Conservation (phyloP, 2,797 vertebrate genomes). For the Etheostoma nigrum region DNA sequence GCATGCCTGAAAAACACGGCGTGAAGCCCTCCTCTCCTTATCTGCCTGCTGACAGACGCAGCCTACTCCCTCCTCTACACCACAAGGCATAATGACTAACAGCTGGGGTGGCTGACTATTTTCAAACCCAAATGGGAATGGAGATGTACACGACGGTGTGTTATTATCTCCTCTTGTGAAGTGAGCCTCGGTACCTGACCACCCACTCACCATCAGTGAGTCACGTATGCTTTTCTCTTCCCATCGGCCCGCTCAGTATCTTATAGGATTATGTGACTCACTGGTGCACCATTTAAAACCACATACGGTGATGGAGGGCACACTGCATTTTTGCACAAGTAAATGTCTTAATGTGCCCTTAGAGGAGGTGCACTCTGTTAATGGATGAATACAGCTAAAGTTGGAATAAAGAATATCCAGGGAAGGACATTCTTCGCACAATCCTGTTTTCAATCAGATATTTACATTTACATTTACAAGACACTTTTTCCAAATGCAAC, state of each 20-base stretch:
- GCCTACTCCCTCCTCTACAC: conserved; percentile 54
- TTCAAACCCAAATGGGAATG: conserved; percentile 70
- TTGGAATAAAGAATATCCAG: neutral
- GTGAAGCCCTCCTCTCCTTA: conserved; percentile 52
- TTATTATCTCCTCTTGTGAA: conserved; percentile 75
- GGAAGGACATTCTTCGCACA: neutral
- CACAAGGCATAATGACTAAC: conserved; percentile 73
- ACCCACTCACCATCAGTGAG: conserved; percentile 78
- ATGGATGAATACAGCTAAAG: conserved; percentile 11
- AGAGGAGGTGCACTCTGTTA: neutral
- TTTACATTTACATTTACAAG: neutral
- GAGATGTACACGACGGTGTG: conserved; percentile 69
- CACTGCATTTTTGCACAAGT: conserved; percentile 8
- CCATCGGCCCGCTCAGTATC: conserved; percentile 33
- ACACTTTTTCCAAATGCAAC: neutral
- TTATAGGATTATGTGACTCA: conserved; percentile 62
- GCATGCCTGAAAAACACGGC: conserved; percentile 22
- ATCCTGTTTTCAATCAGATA: neutral
- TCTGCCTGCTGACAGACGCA: conserved; percentile 67
- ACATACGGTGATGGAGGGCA: conserved; percentile 37
- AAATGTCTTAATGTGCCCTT: conserved; percentile 8
- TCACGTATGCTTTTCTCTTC: conserved; percentile 61
- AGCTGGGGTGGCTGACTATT: conserved; percentile 77
- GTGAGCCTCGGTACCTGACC: conserved; percentile 76
- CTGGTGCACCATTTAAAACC: conserved; percentile 49